phyloP scores from a whole-genome alignment of 2,797 vertebrate species.

The Acridotheres tristis region DNA sequence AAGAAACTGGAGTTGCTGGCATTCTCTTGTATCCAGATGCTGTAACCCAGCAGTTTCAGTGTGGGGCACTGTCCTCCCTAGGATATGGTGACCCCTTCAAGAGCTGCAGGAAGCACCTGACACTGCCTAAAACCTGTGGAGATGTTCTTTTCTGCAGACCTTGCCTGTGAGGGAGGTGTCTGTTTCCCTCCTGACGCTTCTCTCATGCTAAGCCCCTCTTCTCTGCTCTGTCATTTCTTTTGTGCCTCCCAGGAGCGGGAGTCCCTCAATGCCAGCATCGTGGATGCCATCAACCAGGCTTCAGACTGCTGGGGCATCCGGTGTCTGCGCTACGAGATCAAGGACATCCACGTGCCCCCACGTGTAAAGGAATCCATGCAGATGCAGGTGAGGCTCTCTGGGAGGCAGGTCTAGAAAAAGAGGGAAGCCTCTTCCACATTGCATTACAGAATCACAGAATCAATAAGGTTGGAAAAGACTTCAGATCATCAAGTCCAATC shows the following conservation, averaged over 20 bases:
- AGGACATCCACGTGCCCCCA: slow-evolving; percentile 94
- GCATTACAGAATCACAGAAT: neutral
- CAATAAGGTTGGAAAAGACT: neutral
- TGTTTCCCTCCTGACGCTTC: neutral
- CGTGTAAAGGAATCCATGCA: slow-evolving; percentile 98
- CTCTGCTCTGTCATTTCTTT: neutral
- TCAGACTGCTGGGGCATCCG: slow-evolving; percentile 95
- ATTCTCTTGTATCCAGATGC: neutral
- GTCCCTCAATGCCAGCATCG: slow-evolving; percentile 90
- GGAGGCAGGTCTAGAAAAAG: neutral
- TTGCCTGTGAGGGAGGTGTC: accelerated
- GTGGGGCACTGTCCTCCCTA: neutral
- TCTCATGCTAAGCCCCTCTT: neutral
- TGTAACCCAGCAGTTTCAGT: neutral
- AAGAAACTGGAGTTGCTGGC: neutral
- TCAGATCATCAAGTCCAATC: neutral
- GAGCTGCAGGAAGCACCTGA: neutral
- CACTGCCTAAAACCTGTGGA: neutral
- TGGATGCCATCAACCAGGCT: slow-evolving; percentile 93
- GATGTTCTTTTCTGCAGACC: neutral
- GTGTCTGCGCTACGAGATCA: slow-evolving; percentile 96
- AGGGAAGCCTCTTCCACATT: accelerated
- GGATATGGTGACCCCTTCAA: neutral
- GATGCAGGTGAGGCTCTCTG: slow-evolving; percentile 88
- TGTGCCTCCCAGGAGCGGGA: slow-evolving; percentile 85